Evolutionary conservation across 2,113 vertebrate genomes (phyloP).

Genomic region (Hippocampus barbouri): DNA sequence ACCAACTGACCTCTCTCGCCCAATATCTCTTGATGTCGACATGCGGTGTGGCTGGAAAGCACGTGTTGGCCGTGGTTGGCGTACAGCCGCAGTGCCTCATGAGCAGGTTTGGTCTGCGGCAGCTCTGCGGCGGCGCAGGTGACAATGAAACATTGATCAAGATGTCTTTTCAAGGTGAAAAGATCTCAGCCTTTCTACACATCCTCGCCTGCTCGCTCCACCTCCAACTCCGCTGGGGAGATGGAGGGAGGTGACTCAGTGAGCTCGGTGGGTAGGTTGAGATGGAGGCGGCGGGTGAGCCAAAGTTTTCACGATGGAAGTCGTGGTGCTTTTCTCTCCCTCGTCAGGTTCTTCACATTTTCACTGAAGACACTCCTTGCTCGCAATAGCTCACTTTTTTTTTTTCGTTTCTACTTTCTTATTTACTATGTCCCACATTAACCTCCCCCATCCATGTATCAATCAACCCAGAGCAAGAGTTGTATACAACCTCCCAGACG

Average conservation of each 20-base stretch:
- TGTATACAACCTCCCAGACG: conserved; percentile 8
- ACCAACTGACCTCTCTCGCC: neutral
- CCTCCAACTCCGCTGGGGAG: neutral
- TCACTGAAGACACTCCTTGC: neutral
- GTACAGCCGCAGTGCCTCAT: conserved; percentile 21
- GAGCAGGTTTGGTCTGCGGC: neutral
- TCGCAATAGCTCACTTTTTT: neutral
- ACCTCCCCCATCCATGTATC: neutral
- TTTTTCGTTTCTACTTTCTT: neutral
- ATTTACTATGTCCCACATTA: neutral
- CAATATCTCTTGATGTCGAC: neutral
- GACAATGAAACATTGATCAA: conserved; percentile 58
- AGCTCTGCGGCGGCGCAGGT: conserved; percentile 15
- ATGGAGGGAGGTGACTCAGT: neutral
- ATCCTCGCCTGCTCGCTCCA: conserved; percentile 29
- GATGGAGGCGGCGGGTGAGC: neutral
- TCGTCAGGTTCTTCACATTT: neutral
- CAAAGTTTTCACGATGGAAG: conserved; percentile 31
- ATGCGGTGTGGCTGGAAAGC: too few species aligned
- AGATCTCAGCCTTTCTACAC: conserved; percentile 43
- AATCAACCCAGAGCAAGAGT: neutral
- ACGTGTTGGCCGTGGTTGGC: neutral
- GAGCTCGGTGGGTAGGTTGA: neutral
- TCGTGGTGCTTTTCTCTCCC: conserved; percentile 23
- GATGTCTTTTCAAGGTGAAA: conserved; percentile 57